Base-by-base conservation (phyloP, 2,888 invertebrate species). In the Gryllus longicercus region DNA sequence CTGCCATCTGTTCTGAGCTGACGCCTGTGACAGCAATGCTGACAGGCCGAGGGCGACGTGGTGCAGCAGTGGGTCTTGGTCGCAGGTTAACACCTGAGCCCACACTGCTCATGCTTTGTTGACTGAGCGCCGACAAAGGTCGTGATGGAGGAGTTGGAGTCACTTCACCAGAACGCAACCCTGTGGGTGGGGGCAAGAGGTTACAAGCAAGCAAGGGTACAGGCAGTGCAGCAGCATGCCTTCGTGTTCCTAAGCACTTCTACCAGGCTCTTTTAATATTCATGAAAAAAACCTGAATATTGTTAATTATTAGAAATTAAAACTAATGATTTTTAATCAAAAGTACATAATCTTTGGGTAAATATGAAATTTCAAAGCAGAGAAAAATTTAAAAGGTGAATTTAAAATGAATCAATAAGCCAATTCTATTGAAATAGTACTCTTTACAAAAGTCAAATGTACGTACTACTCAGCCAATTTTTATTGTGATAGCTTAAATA, bases 1-100 rank as follows among this genome's bases (percentile, higher is more conserved):
- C 63, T 18, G 63, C 63, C 63, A 63, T 63, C 63, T 63, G 50
- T 50, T 81, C 82, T 8, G 81, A 80, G n/a, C 79, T 79, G 85
- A 95, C 93, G 83, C 95, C 95, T 80, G 95, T 95, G 85, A 95
- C 94, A 84, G 94, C 94, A 86, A 95, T 95, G 88, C 94, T 94
- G 85, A 92, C 92, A 84, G 95, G 95, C 83, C 95, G 91, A 85
- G 92, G 95, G 87, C 92, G 93, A 86, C 92, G 91, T 82, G 91
- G 89, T 84, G 89, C 90, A 84, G 90, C 90, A 85, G 90, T 88
- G 85, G 90, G 91, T 84, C 90, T 90, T 85, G 92, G 89, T 85
- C 93, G 90, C 82, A 91, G 88, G 78, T 88, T 88, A 81, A 87
- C 87, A 84, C 90, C 87, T 76, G 90, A 84, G 51, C 84, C 88